Base-by-base conservation (phyloP, 1,140 invertebrate species). In the Papilio polytes region DNA sequence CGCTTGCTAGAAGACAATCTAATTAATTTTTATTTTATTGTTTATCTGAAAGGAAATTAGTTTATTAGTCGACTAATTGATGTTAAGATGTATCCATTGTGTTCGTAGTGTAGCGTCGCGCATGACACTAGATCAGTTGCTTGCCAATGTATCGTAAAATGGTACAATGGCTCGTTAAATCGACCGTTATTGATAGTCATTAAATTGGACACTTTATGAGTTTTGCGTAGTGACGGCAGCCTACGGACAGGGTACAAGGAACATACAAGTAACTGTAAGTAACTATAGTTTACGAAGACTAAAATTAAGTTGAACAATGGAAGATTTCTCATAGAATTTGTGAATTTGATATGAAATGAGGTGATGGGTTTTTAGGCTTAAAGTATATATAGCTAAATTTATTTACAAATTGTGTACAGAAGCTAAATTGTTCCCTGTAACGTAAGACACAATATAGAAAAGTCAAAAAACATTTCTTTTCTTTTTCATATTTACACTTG, bases 81-180 rank as follows among this genome's bases (percentile, higher is more conserved):
- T 15, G 56, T 56, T 36, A 56, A 77, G 26, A 53, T 15, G 74
- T 26, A 77, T 56, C 77, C 12, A 66, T 78, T 78, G 56, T 78
- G 31, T 20, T 41, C 20, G 20, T 44, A 46, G 13, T n/a, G 20
- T 22, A 15, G 41, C 31, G 44, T 41, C 56, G 41, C 31, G 46
- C 56, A 78, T 66, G 70, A 74, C 74, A 83, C 82, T 76, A 85
- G 83, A 88, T 87, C 89, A 87, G 91, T 89, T 88, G 89, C 85
- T 90, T 86, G 91, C 89, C 90, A 90, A 90, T 89, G 87, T 86
- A 87, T 90, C 91, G 90, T 94, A 92, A 93, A 93, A 90, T 89
- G 89, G 86, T 84, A 84, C 87, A 90, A 92, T 90, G 84, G 88
- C 84, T 90, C 90, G 87, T 94, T 91, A 94, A 92, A 85, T 89